Base-by-base conservation (phyloP, 2,797 vertebrate species). In the Brachyalestes nurse region DNA sequence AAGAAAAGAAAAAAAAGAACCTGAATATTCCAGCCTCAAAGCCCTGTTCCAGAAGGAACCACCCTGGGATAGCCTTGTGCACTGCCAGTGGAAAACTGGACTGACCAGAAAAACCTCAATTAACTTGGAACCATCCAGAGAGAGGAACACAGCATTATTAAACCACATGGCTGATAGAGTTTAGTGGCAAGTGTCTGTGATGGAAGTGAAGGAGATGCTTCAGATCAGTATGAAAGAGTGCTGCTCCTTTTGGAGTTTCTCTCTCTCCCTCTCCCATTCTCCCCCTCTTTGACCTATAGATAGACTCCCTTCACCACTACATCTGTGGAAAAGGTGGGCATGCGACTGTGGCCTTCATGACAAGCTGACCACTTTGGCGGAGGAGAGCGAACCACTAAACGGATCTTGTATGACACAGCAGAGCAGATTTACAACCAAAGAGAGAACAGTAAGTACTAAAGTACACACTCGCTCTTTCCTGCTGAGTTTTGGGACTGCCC, bases 11-110 rank as follows among this genome's bases (percentile, higher is more conserved):
- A 34, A 34, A 34, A 34, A 89, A 87, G 83, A 84, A 65, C 65
- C 42, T 57, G 83, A 84, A 82, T 61, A 86, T 79, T 87, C 82
- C 79, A 90, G 92, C 88, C 90, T 90, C 90, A 91, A 88, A 92
- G 89, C 88, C 88, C 90, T 93, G 91, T 89, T 94, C 93, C 92
- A 94, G 77, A 66, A 85, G 92, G 92, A 94, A 95, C 93, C 92
- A 94, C 93, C 93, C 93, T 93, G 93, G 95, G 94, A 94, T 94
- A 93, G 93, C 93, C 95, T 94, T 87, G 69, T 88, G 85, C 87
- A 90, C 92, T 94, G 95, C 93, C 95, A 95, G 93, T 93, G 94
- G 94, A 95, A 95, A 95, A 93, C 92, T 95, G 93, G 92, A 95
- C 90, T 92, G 92, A 95, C 91, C 93, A 93, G 86, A 94, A 94